A percentile compares a stretch with the other conserved stretches of the same genome.
These are phyloP conservation scores for Eulithis prunata DNA, from an alignment of 2,888 invertebrate species.

Conservation along the genomic window DNA sequence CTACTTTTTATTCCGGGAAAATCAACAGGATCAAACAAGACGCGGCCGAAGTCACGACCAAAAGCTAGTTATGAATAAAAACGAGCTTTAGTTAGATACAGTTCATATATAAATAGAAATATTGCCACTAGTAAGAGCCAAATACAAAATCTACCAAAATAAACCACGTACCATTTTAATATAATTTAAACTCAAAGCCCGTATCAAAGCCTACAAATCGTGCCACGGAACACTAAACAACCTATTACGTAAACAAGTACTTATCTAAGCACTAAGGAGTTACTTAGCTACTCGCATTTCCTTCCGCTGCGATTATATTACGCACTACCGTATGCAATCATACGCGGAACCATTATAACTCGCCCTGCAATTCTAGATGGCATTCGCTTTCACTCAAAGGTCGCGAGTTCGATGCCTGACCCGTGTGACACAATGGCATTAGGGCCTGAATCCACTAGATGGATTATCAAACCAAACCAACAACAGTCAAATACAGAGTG, in stretches of 20 bases:
- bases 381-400: conserved; percentile 65
- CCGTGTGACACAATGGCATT: conserved; percentile 35
- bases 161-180: background rate
- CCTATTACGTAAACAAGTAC: background rate
- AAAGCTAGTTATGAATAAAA: too few species aligned
- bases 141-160: background rate
- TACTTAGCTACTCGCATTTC: conserved; percentile 6
- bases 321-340: conserved; percentile 13
- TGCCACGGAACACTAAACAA: background rate
- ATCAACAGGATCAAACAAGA: too few species aligned
- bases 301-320: conserved; percentile 25
- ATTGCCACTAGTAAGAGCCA: too few species aligned
- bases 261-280: background rate
- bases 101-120: too few species aligned
- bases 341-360: conserved; percentile 34
- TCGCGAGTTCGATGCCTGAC: conserved; percentile 65
- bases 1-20: too few species aligned
- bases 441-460: conserved; percentile 1
- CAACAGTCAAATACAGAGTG: too few species aligned
- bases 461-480: background rate
- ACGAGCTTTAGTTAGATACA: too few species aligned
- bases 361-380: conserved; percentile 58
- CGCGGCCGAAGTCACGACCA: too few species aligned
- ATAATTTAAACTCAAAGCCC: background rate
- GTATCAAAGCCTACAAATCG: background rate